A percentile compares a stretch with the other conserved stretches of the same genome.
Conservation (phyloP, 2,888 invertebrate species). For the Colostygia pectinataria region DNA sequence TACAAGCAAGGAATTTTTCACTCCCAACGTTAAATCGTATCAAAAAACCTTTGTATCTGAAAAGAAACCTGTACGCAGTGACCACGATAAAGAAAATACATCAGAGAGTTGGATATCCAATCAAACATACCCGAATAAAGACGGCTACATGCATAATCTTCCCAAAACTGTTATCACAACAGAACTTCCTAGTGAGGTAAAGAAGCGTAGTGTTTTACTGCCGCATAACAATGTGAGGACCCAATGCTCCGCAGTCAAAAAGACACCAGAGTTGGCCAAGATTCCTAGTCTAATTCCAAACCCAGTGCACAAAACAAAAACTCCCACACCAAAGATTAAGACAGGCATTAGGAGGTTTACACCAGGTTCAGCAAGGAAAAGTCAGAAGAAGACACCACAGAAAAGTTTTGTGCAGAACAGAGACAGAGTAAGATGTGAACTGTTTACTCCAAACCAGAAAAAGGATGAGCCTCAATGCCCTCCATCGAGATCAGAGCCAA, state of each 20-base stretch:
- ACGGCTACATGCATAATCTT: slow-evolving; percentile 42
- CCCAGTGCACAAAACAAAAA: slow-evolving; percentile 55
- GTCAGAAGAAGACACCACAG: slow-evolving; percentile 59
- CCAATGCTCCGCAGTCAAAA: slow-evolving; percentile 46
- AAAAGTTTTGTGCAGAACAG: slow-evolving; percentile 53
- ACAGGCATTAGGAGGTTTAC: slow-evolving; percentile 68
- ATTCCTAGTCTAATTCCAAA: slow-evolving; percentile 42
- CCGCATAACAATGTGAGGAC: slow-evolving; percentile 46
- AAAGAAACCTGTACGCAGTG: slow-evolving; percentile 47
- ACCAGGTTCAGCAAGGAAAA: slow-evolving; percentile 58
- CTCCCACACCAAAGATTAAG: slow-evolving; percentile 67
- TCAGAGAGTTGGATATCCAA: slow-evolving; percentile 45
- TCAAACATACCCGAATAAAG: slow-evolving; percentile 52
- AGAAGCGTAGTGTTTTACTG: slow-evolving; percentile 49
- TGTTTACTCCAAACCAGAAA: slow-evolving; percentile 52
- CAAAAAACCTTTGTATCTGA: slow-evolving; percentile 57
- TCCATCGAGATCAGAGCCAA: slow-evolving; percentile 26
- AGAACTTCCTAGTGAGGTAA: slow-evolving; percentile 46
- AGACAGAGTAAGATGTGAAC: slow-evolving; percentile 68
- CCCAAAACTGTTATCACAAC: slow-evolving; percentile 38
- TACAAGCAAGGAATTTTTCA: slow-evolving; percentile 47
- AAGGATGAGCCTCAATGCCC: slow-evolving; percentile 42
- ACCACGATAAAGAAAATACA: slow-evolving; percentile 62
- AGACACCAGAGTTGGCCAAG: slow-evolving; percentile 57
- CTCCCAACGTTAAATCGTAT: slow-evolving; percentile 50